Conservation (phyloP, 2,888 invertebrate genomes). For the Acanthosepion lycidas region DNA sequence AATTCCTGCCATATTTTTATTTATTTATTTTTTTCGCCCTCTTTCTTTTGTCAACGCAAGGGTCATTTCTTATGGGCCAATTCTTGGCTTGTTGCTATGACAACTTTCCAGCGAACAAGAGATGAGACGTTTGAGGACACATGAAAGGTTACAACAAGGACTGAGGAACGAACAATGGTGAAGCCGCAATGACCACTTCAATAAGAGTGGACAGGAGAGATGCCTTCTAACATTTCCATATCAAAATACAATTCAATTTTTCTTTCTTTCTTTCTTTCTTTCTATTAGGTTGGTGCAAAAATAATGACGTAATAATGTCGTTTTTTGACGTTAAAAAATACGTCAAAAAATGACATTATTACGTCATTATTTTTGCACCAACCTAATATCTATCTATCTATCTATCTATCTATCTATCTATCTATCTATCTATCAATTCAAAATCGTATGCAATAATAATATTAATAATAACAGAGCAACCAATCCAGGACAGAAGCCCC, state of each 20-base stretch:
- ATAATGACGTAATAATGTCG: too few relatives aligned
- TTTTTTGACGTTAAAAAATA: too few relatives aligned
- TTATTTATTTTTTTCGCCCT: neutral
- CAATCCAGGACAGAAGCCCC: too few relatives aligned
- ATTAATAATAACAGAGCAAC: too few relatives aligned
- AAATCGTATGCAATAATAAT: too few relatives aligned
- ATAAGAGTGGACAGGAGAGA: neutral
- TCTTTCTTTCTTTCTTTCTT: neutral
- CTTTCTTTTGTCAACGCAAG: neutral
- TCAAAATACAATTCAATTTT: neutral
- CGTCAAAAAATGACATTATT: too few relatives aligned
- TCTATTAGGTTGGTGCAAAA: too few relatives aligned
- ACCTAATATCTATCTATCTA: too few relatives aligned
- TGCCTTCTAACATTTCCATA: neutral
- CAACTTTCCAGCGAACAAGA: neutral
- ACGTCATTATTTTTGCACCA: too few relatives aligned
- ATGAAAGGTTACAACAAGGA: neutral
- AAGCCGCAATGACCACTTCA: neutral
- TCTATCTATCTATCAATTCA: too few relatives aligned
- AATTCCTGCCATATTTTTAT: neutral
- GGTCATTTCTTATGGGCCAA: neutral
- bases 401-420: neutral
- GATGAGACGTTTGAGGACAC: slow-evolving; percentile 1
- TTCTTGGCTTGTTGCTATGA: neutral
- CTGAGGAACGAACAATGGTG: neutral